A percentile compares a stretch with the other conserved stretches of the same genome.
Conservation (phyloP, 2,113 vertebrate species). For the Nothocercus nigrocapillus region DNA sequence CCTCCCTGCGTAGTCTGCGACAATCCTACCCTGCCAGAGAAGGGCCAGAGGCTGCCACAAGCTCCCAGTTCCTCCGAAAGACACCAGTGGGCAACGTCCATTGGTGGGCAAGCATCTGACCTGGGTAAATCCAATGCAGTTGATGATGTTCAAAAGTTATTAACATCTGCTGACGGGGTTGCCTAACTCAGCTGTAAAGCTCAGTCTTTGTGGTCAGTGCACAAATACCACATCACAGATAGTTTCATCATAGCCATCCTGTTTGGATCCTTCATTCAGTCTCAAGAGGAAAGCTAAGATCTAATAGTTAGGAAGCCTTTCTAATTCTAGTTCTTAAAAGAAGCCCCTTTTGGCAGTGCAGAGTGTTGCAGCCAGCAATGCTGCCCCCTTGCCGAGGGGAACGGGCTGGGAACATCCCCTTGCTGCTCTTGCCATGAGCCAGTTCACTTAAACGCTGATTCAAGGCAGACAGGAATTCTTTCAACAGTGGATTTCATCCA, state of each 20-base stretch:
- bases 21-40: background rate
- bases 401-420: background rate
- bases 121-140: background rate
- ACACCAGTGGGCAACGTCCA: background rate
- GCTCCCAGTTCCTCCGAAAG: background rate
- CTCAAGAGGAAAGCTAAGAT: conserved; percentile 1
- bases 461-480: background rate
- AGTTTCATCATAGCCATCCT: background rate
- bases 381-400: background rate
- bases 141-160: background rate
- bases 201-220: background rate
- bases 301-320: background rate
- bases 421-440: background rate
- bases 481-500: background rate
- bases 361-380: background rate
- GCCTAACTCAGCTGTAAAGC: background rate
- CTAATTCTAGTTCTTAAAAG: background rate
- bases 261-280: background rate
- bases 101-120: background rate
- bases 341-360: background rate
- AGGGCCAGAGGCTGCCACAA: background rate
- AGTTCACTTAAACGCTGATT: conserved; percentile 4
- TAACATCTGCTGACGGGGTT: background rate
- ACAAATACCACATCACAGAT: background rate
- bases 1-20: background rate